Evolutionary conservation across 2,797 vertebrate genomes (phyloP).

Genomic region (Poeciliopsis infans): DNA sequence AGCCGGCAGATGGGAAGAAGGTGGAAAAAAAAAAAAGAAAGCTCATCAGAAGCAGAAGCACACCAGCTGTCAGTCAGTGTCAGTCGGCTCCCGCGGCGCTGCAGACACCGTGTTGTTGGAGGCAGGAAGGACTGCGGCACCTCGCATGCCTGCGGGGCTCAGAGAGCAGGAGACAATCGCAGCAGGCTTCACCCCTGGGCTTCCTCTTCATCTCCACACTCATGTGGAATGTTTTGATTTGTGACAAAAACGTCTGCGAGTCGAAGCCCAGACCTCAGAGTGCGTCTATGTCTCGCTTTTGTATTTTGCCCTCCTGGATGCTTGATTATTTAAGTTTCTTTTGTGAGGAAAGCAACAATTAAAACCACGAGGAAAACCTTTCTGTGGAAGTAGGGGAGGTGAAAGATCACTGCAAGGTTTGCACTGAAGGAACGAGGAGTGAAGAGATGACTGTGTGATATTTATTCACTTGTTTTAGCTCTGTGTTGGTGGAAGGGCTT

Average conservation of each 20-base stretch:
- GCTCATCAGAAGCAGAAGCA: constrained; percentile 30
- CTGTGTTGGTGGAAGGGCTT: constrained; percentile 3
- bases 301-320: background rate
- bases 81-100: constrained; percentile 43
- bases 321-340: background rate
- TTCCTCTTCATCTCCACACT: constrained; percentile 52
- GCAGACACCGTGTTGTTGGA: constrained; percentile 12
- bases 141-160: constrained; percentile 35
- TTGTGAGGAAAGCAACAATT: background rate
- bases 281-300: constrained; percentile 33
- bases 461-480: background rate
- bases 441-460: background rate
- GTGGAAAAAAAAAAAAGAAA: constrained; percentile 16
- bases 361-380: background rate
- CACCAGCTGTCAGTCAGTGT: constrained; percentile 55
- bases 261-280: constrained; percentile 19
- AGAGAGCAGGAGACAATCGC: constrained; percentile 32
- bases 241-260: constrained; percentile 13
- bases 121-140: constrained; percentile 34
- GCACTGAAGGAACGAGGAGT: constrained; percentile 15
- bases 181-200: constrained; percentile 48
- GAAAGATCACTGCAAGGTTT: constrained; percentile 1
- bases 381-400: background rate
- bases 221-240: constrained; percentile 63
- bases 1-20: constrained; percentile 6